Evolutionary conservation across 2,888 invertebrate species (phyloP), one percentile per base, ranked within the genome.

Genomic region (Isotomurus palustris): DNA sequence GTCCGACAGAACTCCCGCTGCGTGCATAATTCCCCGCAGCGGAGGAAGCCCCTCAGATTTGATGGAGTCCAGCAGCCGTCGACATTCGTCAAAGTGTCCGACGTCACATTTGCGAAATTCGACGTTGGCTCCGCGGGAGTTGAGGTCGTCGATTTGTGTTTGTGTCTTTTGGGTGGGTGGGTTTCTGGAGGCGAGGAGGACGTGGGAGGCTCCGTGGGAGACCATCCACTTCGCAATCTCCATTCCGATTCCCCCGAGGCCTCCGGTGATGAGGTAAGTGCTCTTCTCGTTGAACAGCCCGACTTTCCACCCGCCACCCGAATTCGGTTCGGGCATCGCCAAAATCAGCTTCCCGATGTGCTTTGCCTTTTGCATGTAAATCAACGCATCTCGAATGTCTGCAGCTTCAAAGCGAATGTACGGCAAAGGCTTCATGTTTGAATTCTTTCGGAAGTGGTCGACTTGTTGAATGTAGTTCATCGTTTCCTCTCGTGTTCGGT

Each of bases 211-310:
- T 19, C 64, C 64, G 12, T 43, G 43, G 4, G 25, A n/a, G n/a
- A 50, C 35, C 64, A 64, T 64, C 58, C 58, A 64, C 28, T 64
- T 58, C 3, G 56, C 47, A 3, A 64, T 56, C 35, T 55, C 60
- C 40, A 64, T 55, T 12, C 64, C 64, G 12, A 64, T 57, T 1
- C 60, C 64, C 21, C 64, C 64, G 17, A 64, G 55, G 5, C 64
- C 64, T 41, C 64, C 64, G 19, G 60, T 64, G 17, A 64, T 60
- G 8, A 64, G 40, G 22, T 64, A 64, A 1, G 60, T 64, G 14
- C 55, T 49, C 29, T 29, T 19, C 3, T 47, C 49, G 45, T 60
- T 58, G 29, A 64, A 64, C 19, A 53, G 17, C 36, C 38, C n/a
- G 6, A 36, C 21, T 17, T 36, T 48, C 3, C 50, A 36, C 28